Evolutionary conservation across 1,140 invertebrate genomes (phyloP).

Genomic region (Leptestheria dahalacensis): DNA sequence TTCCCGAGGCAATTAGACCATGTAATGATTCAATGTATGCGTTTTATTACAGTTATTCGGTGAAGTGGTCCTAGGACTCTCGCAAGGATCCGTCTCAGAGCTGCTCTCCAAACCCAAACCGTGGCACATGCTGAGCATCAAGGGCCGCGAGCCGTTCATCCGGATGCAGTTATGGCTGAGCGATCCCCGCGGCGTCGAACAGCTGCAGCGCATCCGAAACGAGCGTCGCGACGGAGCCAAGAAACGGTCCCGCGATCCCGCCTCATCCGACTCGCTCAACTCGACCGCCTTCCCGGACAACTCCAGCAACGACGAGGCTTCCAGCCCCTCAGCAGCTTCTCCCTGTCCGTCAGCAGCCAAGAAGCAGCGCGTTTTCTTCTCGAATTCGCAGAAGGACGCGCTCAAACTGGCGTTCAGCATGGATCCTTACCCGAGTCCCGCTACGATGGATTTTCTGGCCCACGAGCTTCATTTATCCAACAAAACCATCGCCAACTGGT

Average conservation of each 20-base stretch:
- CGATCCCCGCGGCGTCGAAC: slow-evolving; percentile 83
- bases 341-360: not conserved
- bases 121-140: slow-evolving; percentile 98
- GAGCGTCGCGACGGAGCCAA: not conserved
- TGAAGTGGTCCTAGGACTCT: slow-evolving; percentile 85
- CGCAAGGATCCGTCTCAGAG: slow-evolving; percentile 95
- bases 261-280: not conserved
- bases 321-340: not conserved
- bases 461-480: slow-evolving; percentile 79
- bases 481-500: slow-evolving; percentile 98
- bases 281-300: too few species aligned
- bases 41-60: slow-evolving; percentile 58
- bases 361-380: slow-evolving; percentile 26
- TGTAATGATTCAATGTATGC: not conserved
- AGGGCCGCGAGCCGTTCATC: slow-evolving; percentile 93
- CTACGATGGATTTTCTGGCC: slow-evolving; percentile 87
- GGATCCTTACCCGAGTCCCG: slow-evolving; percentile 90
- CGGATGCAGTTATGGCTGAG: slow-evolving; percentile 94
- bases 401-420: slow-evolving; percentile 79
- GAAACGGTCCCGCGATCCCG: slow-evolving; percentile 36
- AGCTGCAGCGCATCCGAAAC: slow-evolving; percentile 30
- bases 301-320: slow-evolving; percentile 20
- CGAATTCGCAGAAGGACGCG: slow-evolving; percentile 95
- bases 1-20: too few species aligned
- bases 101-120: slow-evolving; percentile 93